Evolutionary conservation across 2,888 invertebrate genomes (phyloP), one percentile per base, ranked within the genome.

Genomic region (Pterobdella sp.): DNA sequence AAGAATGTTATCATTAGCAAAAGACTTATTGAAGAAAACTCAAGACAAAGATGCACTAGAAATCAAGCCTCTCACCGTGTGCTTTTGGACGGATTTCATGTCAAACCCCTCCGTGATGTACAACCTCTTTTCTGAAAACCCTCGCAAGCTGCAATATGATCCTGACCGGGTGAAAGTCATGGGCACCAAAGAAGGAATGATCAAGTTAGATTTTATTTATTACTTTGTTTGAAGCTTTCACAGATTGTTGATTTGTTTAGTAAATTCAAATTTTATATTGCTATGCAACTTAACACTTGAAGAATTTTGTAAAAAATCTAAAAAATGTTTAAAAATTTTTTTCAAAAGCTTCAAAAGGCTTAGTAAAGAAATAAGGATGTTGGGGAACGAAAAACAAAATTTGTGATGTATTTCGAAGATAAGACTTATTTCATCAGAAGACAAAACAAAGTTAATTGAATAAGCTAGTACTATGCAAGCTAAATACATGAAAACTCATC

Each of bases 101-200:
- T 64, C 72, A 63, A 78, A 78, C 65, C 78, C 78, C 14, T 75
- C 77, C 32, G 73, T 78, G 63, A 78, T 78, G 78, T 78, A 70
- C 56, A 65, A 63, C 22, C 70, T 74, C n/a, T 78, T 78, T 67
- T 70, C 75, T 18, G 68, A 75, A 65, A 76, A 76, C 2, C 76
- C 78, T 1, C 68, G 75, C 14, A 78, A 77, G 49, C 75, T 78
- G 52, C 76, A 77, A 75, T 78, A 77, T 68, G 78, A 78, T 69
- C 76, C 78, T 4, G 78, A 78, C 66, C 76, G 75, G 72, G 78
- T 78, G 32, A 78, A 78, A 75, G 78, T 78, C 69, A 78, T 78
- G 77, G 78, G 78, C 31, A 78, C 78, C 4, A 78, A 78, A 73
- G 76, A 78, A 70, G 77, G 77, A 68, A 78, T 78, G 78, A 78